Conservation (phyloP, 2,113 vertebrate species). For the Gasterosteus nipponicus region DNA sequence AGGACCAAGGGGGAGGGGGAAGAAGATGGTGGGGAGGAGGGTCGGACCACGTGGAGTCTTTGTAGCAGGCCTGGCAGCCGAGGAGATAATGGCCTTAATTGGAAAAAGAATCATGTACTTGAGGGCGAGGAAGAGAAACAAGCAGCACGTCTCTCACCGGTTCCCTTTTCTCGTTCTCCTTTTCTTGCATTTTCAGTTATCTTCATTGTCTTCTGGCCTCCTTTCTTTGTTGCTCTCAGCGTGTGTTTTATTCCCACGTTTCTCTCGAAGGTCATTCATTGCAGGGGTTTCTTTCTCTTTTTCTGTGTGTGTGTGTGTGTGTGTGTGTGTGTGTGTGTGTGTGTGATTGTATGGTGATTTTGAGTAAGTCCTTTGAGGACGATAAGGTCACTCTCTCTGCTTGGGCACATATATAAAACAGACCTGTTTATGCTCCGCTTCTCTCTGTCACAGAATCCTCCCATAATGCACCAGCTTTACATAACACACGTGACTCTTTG, state of each 20-base stretch:
- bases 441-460: constrained; percentile 7
- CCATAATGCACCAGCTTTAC: neutral
- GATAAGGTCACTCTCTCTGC: constrained; percentile 48
- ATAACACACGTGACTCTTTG: neutral
- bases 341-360: constrained; percentile 24
- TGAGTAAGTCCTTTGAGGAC: constrained; percentile 17
- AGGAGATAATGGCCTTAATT: constrained; percentile 58
- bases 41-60: constrained; percentile 46
- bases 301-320: constrained; percentile 14
- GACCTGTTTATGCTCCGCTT: constrained; percentile 22
- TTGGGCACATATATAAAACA: constrained; percentile 20
- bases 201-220: neutral
- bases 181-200: neutral
- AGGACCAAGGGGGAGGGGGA: neutral
- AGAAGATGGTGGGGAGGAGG: constrained; percentile 1
- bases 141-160: constrained; percentile 18
- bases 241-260: constrained; percentile 26
- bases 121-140: constrained; percentile 20
- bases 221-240: neutral
- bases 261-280: constrained; percentile 51
- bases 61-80: constrained; percentile 24
- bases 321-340: constrained; percentile 29
- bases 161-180: neutral
- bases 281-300: constrained; percentile 5
- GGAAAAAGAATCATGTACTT: constrained; percentile 39